Conservation (phyloP, 2,797 vertebrate genomes). For the Ciconia nigra region DNA sequence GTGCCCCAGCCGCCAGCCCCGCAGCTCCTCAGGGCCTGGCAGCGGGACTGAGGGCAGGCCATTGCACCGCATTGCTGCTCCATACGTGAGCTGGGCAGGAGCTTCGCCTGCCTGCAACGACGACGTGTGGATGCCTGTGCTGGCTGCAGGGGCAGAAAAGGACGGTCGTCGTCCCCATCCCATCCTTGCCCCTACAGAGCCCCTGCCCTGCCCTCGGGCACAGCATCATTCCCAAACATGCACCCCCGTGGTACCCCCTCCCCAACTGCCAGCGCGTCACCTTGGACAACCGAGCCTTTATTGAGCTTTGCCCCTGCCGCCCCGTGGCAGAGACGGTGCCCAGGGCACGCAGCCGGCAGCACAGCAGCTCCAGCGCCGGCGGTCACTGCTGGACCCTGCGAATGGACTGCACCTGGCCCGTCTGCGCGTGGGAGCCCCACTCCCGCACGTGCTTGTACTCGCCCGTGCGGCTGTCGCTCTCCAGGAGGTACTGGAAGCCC, state of each 20-base stretch:
- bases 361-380: accelerated
- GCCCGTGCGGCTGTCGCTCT: constrained; percentile 86
- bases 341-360: accelerated
- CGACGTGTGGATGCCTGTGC: background rate
- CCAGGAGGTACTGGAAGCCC: constrained; percentile 92
- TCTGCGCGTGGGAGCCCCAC: constrained; percentile 89
- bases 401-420: constrained; percentile 93
- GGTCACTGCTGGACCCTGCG: constrained; percentile 91
- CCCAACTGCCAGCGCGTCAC: background rate
- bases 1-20: background rate
- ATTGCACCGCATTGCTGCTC: accelerated
- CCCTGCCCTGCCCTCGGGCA: accelerated
- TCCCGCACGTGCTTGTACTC: constrained; percentile 92
- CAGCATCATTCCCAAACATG: accelerated
- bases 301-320: background rate
- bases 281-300: constrained; percentile 35
- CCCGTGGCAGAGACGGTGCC: background rate
- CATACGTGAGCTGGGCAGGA: background rate
- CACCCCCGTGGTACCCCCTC: background rate
- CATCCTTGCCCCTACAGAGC: background rate
- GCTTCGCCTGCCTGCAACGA: background rate
- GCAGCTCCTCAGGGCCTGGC: background rate
- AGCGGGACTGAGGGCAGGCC: accelerated
- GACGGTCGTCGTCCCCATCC: accelerated
- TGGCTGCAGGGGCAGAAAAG: background rate